Conservation (phyloP, 2,113 vertebrate species). For the Sturnira hondurensis region DNA sequence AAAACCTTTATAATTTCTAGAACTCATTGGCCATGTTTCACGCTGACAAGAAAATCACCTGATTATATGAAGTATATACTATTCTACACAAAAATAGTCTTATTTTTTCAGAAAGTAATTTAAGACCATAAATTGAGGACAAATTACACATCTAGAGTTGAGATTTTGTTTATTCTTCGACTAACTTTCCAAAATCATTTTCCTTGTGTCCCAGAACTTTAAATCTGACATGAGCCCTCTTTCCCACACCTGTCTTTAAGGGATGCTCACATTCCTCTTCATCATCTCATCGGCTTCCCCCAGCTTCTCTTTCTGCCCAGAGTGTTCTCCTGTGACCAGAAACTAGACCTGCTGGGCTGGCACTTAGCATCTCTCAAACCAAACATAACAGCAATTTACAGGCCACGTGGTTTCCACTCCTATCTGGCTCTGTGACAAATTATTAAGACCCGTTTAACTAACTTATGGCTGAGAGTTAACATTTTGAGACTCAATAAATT, state of each 20-base stretch:
- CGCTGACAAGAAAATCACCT: not conserved
- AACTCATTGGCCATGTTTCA: not conserved
- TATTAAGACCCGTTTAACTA: not conserved
- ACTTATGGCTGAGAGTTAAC: not conserved
- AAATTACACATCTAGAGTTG: not conserved
- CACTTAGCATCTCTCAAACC: not conserved
- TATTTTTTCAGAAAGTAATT: constrained; percentile 17
- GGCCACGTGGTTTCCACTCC: not conserved
- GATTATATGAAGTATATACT: not conserved
- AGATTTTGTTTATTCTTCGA: not conserved
- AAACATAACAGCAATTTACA: not conserved
- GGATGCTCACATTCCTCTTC: not conserved
- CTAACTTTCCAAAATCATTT: not conserved
- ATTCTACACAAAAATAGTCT: not conserved
- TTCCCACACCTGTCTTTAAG: not conserved
- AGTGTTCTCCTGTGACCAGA: accelerated
- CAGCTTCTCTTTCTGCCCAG: not conserved
- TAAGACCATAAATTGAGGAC: not conserved
- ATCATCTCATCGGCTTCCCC: accelerated
- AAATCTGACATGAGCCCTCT: not conserved
- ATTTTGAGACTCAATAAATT: not conserved
- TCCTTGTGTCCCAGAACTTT: not conserved
- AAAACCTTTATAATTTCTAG: not conserved
- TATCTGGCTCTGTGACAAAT: not conserved
- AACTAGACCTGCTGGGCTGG: not conserved